Evolutionary conservation across 2,888 invertebrate genomes (phyloP).

Genomic region (Latheticus oryzae): DNA sequence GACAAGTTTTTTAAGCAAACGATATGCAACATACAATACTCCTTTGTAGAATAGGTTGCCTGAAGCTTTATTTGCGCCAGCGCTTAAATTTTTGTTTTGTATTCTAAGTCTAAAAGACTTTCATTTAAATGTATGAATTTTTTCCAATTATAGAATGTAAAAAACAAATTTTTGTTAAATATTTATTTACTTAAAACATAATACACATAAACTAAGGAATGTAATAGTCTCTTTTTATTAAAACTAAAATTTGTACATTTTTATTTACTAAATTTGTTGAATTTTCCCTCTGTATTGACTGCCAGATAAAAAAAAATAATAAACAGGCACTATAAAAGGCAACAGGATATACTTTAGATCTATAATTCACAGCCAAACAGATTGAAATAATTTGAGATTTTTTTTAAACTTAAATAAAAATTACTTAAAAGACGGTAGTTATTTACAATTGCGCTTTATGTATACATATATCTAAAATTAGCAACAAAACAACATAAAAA

Average conservation of each 20-base stretch:
- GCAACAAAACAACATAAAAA: slow-evolving; percentile 39
- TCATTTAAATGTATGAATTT: too few species aligned
- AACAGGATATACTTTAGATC: slow-evolving; percentile 47
- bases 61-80: too few species aligned
- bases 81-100: too few species aligned
- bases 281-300: slow-evolving; percentile 42
- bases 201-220: slow-evolving; percentile 44
- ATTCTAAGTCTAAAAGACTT: too few species aligned
- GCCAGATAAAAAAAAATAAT: slow-evolving; percentile 41
- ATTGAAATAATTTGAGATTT: slow-evolving; percentile 50
- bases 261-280: slow-evolving; percentile 32
- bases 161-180: slow-evolving; percentile 32
- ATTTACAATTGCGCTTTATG: slow-evolving; percentile 39
- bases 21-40: too few species aligned
- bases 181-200: slow-evolving; percentile 43
- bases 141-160: too few species aligned
- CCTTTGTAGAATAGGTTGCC: too few species aligned
- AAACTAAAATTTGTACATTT: slow-evolving; percentile 46
- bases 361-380: slow-evolving; percentile 60
- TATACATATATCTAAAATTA: slow-evolving; percentile 32
- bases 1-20: too few species aligned
- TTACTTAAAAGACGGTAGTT: slow-evolving; percentile 36
- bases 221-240: slow-evolving; percentile 41
- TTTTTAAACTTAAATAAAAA: slow-evolving; percentile 41
- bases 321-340: slow-evolving; percentile 49